phyloP scores from a whole-genome alignment of 92 coral and sea anemone species.

The Heliopora coerulea region DNA sequence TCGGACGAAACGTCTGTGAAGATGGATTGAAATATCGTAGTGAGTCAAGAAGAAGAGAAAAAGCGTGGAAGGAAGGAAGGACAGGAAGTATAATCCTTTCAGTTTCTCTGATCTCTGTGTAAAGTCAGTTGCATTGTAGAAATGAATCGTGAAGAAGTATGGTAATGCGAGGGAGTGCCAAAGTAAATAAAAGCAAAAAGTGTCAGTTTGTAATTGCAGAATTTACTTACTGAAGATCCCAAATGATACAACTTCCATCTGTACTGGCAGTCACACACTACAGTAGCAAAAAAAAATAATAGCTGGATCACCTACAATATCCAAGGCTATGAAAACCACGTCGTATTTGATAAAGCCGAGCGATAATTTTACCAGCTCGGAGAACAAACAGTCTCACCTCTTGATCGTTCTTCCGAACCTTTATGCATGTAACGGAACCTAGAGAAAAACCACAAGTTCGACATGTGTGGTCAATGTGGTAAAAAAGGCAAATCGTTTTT shows the following conservation, averaged over 20 bases:
- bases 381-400: constrained; percentile 67
- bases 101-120: too few species aligned
- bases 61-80: neutral
- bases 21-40: neutral
- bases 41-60: neutral
- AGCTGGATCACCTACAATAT: neutral
- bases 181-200: too few species aligned
- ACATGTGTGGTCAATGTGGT: too few species aligned
- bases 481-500: too few species aligned
- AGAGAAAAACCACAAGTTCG: constrained; percentile 2
- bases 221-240: constrained; percentile 81
- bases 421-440: constrained; percentile 92
- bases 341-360: too few species aligned
- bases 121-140: too few species aligned
- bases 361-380: too few species aligned
- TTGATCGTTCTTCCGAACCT: constrained; percentile 65
- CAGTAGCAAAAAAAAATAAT: constrained; percentile 3
- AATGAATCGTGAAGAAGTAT: too few species aligned
- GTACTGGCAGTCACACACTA: constrained; percentile 95
- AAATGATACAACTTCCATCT: constrained; percentile 94
- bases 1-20: constrained; percentile 65
- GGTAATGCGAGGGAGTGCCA: too few species aligned
- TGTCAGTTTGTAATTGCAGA: neutral
- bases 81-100: too few species aligned
- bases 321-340: neutral